Percentiles rank a stretch among this genome's conserved stretches.
phyloP scores from a whole-genome alignment of 2,113 vertebrate species.

The Neotoma lepida region DNA sequence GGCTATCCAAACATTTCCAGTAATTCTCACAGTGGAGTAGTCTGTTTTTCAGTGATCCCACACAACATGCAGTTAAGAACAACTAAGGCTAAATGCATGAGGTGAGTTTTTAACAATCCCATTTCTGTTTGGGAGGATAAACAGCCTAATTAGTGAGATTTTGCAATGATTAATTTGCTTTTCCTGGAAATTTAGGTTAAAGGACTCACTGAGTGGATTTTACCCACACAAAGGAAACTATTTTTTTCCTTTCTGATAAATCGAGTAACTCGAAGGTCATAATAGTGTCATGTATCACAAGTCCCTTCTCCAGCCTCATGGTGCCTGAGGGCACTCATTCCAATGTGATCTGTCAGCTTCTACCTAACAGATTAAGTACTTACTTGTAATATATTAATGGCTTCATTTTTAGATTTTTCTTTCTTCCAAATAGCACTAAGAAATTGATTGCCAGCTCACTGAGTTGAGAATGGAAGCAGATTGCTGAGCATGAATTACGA shows the following conservation, averaged over 20 bases:
- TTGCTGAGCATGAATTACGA: slow-evolving; percentile 76
- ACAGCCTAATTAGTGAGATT: slow-evolving; percentile 59
- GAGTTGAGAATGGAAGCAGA: slow-evolving; percentile 75
- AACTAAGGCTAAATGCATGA: not conserved
- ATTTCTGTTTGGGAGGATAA: slow-evolving; percentile 19
- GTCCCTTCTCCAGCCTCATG: slow-evolving; percentile 59
- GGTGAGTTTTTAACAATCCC: not conserved
- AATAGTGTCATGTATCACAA: slow-evolving; percentile 78
- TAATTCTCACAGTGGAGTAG: not conserved
- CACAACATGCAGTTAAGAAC: not conserved
- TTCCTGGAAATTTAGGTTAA: not conserved
- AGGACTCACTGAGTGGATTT: slow-evolving; percentile 23
- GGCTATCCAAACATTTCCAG: not conserved
- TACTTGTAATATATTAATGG: slow-evolving; percentile 80
- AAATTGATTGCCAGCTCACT: slow-evolving; percentile 80
- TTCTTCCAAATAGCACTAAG: slow-evolving; percentile 76
- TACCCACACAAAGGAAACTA: slow-evolving; percentile 30
- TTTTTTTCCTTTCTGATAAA: slow-evolving; percentile 66
- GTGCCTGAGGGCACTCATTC: slow-evolving; percentile 71
- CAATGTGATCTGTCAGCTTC: slow-evolving; percentile 80
- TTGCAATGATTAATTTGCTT: slow-evolving; percentile 24
- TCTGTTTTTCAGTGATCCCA: not conserved
- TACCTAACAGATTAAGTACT: slow-evolving; percentile 76
- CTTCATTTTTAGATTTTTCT: slow-evolving; percentile 79
- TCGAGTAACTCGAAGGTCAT: slow-evolving; percentile 79